Conservation (phyloP, 1,140 invertebrate genomes). For the Phenacoccus solenopsis region DNA sequence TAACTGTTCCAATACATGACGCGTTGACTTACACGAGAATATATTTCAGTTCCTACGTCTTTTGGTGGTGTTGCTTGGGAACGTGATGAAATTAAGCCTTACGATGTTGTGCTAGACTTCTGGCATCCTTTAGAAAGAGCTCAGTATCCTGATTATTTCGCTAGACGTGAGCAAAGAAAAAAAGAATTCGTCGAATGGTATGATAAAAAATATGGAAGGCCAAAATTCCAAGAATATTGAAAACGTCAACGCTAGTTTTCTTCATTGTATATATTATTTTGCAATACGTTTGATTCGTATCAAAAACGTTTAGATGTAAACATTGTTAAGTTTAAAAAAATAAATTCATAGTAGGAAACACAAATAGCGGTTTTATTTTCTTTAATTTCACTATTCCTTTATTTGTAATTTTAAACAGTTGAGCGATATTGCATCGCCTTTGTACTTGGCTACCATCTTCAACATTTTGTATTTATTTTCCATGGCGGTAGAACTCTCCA, state of each 20-base stretch:
- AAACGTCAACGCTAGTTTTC: neutral
- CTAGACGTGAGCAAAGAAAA: conserved; percentile 74
- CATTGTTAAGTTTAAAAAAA: neutral
- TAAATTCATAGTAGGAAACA: neutral
- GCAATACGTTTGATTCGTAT: no score
- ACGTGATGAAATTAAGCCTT: conserved; percentile 43
- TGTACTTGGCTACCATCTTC: conserved; percentile 62
- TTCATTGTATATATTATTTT: neutral
- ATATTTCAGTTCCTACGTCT: conserved; percentile 46
- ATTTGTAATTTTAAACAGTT: conserved; percentile 38
- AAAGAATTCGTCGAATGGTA: conserved; percentile 77
- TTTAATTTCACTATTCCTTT: neutral
- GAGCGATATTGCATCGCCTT: conserved; percentile 64
- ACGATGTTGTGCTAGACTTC: conserved; percentile 75
- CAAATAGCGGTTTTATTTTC: no score
- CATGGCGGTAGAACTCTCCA: conserved; percentile 76
- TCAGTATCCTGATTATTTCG: conserved; percentile 90
- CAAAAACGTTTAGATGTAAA: no score
- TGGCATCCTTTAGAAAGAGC: conserved; percentile 93
- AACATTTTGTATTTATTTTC: conserved; percentile 69
- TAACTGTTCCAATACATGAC: neutral
- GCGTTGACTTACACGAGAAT: no score
- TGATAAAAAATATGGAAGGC: conserved; percentile 69
- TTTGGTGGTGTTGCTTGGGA: conserved; percentile 62
- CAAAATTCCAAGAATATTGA: conserved; percentile 21